Evolutionary conservation across 1,140 invertebrate genomes (phyloP).

Genomic region (Pogonomyrmex barbatus): DNA sequence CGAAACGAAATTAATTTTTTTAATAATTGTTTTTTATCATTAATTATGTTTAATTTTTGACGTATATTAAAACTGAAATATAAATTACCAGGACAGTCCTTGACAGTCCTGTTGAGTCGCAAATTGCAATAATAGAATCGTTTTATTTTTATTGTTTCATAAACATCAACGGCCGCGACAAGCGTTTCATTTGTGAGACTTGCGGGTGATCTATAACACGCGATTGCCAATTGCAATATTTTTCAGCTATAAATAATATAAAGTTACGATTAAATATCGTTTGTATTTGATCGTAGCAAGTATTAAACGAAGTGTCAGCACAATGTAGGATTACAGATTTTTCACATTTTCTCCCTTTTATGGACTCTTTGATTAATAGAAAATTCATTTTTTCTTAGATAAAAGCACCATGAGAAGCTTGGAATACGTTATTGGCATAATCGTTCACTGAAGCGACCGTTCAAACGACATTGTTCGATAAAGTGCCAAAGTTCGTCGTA

Average conservation of each 20-base stretch:
- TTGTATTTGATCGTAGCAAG: not conserved
- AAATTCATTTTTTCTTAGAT: conserved; percentile 29
- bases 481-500: conserved; percentile 47
- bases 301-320: not conserved
- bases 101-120: not conserved
- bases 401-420: conserved; percentile 2
- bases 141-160: conserved; percentile 6
- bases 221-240: not conserved
- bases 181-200: not conserved
- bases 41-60: not conserved
- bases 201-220: conserved; percentile 21
- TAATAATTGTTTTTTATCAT: not conserved
- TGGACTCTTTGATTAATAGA: not conserved
- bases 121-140: conserved; percentile 14
- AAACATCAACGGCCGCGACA: conserved; percentile 16
- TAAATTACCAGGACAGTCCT: not conserved
- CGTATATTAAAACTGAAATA: not conserved
- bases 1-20: not conserved
- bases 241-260: not conserved
- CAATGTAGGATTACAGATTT: not conserved
- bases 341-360: conserved; percentile 2
- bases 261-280: not conserved
- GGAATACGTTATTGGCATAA: conserved; percentile 28
- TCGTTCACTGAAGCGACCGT: conserved; percentile 33
- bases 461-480: conserved; percentile 45